Conservation (phyloP, 2,888 invertebrate species). For the Drosophila aldrichi region DNA sequence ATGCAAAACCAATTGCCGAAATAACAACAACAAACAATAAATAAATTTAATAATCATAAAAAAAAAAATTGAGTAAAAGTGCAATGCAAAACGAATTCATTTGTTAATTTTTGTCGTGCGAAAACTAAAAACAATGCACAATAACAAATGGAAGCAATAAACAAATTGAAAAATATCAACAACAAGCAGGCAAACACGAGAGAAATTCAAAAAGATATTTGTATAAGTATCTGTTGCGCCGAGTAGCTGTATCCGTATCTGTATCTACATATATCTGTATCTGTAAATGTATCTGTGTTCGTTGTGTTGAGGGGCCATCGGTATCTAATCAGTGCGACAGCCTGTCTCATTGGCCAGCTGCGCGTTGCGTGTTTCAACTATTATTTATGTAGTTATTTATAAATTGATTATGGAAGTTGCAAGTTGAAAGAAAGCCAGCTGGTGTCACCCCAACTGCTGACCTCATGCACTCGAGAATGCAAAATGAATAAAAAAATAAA, state of each 20-base stretch:
- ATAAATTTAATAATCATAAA: conserved; percentile 19
- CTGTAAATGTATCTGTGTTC: conserved; percentile 23
- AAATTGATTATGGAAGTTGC: conserved; percentile 43
- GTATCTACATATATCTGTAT: conserved; percentile 10
- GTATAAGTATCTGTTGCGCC: conserved; percentile 25
- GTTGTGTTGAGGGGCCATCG: conserved; percentile 35
- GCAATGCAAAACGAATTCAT: conserved; percentile 33
- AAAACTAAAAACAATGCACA: conserved; percentile 53
- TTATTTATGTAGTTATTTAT: conserved; percentile 62
- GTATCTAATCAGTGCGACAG: conserved; percentile 74
- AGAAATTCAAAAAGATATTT: conserved; percentile 42
- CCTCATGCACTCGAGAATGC: conserved; percentile 61
- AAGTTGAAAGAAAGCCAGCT: conserved; percentile 49
- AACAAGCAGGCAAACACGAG: conserved; percentile 33
- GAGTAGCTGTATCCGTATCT: conserved; percentile 30
- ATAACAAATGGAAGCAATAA: conserved; percentile 47
- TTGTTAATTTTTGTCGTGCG: conserved; percentile 35
- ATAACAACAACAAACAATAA: conserved; percentile 15
- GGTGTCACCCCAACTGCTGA: conserved; percentile 40
- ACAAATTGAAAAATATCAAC: conserved; percentile 46
- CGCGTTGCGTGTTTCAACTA: conserved; percentile 47
- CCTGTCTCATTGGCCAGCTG: conserved; percentile 66
- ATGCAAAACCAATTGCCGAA: conserved; percentile 40
- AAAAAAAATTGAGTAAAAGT: conserved; percentile 46
- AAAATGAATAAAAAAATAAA: conserved; percentile 19